phyloP scores from a whole-genome alignment of 1,140 invertebrate species.

The Drosophila funebris region DNA sequence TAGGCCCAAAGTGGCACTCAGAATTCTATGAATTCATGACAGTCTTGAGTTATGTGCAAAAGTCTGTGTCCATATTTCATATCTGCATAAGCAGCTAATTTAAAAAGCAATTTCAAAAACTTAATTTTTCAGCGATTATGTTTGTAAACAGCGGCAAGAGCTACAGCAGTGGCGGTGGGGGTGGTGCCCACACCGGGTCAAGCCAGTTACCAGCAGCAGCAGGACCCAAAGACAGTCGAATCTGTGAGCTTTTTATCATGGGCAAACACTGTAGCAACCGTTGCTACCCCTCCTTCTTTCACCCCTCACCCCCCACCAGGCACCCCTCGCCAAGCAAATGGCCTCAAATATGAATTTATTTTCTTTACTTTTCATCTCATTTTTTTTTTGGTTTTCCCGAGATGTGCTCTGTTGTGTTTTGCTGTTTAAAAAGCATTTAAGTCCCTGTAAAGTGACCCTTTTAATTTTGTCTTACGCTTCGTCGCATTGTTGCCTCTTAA shows the following conservation, averaged over 20 bases:
- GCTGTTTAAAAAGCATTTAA: conserved; percentile 63
- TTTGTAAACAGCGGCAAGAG: conserved; percentile 70
- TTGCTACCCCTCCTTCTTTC: background rate
- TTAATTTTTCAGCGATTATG: conserved; percentile 83
- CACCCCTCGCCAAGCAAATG: conserved; percentile 10
- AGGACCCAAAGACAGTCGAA: conserved; percentile 37
- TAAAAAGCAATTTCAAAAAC: conserved; percentile 82
- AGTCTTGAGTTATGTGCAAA: conserved; percentile 29
- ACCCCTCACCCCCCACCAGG: no score
- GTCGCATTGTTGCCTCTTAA: conserved; percentile 76
- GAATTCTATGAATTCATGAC: background rate
- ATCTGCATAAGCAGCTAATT: conserved; percentile 73
- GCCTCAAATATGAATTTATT: conserved; percentile 80
- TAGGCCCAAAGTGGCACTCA: background rate
- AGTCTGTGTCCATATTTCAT: conserved; percentile 51
- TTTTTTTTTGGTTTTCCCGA: conserved; percentile 59
- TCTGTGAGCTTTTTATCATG: conserved; percentile 61
- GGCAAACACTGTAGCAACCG: conserved; percentile 55
- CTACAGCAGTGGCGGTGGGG: background rate
- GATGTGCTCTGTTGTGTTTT: conserved; percentile 45
- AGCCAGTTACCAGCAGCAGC: conserved; percentile 42
- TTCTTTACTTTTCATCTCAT: conserved; percentile 79
- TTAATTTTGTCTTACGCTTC: conserved; percentile 76
- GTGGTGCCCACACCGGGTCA: conserved; percentile 9
- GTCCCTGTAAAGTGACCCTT: conserved; percentile 83